Base-by-base conservation (phyloP, 2,888 invertebrate genomes). In the Microctonus hyperodae region DNA sequence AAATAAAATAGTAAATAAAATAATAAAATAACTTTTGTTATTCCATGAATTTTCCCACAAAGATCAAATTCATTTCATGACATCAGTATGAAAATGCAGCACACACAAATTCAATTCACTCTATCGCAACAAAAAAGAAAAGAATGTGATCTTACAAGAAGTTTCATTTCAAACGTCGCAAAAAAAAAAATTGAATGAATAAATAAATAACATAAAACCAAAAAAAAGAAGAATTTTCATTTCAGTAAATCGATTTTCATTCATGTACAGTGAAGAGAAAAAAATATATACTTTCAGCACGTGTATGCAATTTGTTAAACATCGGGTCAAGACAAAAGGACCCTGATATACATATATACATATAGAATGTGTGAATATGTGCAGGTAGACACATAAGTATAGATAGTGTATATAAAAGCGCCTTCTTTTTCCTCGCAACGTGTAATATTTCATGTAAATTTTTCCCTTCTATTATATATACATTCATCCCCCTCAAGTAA, bases 401-500 rank as follows among this genome's bases (percentile, higher is more conserved):
- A 35, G n/a, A 40, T 40, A 35, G 40, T n/a, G 1, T 20, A 44
- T 20, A 44, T 44, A 16, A 7, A 16, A 16, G 7, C 16, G 31
- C 31, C n/a, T 31, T 16, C 16, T 20, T 28, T 23, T 28, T 4
- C 20, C 55, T 31, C 55, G 28, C 16, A 13, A 10, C 55, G 31
- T 28, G 33, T 55, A 55, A 55, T 55, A 55, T 55, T 55, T 55
- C 55, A 55, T 59, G 40, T 7, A 44, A 59, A 59, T 44, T 59
- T n/a, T 25, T 44, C 31, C 10, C 31, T 20, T 5, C 55, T 7
- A 28, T 25, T 55, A 22, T 55, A 11, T 22, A 33, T 35, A 59
- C 40, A 57, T 57, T 37, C 25, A 25, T 40, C 40, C 59, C n/a
- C 25, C 20, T 37, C 20, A 16, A 57, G 57, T 22, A 13, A 40